A percentile compares a stretch with the other conserved stretches of the same genome.
These are phyloP conservation scores for Meandrusa payeni DNA, from an alignment of 2,888 invertebrate genomes.

Conservation along the genomic window DNA sequence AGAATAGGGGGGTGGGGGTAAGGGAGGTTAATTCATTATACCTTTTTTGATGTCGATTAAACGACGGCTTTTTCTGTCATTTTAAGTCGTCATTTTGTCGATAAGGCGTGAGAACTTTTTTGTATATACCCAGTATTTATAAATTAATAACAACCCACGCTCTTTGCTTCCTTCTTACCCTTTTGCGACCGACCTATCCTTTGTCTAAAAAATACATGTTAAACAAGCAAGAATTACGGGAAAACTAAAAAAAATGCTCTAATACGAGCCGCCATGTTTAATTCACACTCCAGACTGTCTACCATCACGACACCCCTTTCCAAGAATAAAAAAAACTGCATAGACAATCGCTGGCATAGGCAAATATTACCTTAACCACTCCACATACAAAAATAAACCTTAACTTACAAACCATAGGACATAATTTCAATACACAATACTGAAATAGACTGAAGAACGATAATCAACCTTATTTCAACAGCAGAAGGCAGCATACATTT, in stretches of 20 bases:
- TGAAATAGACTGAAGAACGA: neutral
- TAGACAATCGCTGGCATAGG: conserved; percentile 33
- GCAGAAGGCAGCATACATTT: conserved; percentile 13
- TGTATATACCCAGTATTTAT: no score
- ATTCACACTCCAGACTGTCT: conserved; percentile 55
- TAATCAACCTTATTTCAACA: conserved; percentile 14
- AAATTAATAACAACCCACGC: no score
- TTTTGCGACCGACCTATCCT: no score
- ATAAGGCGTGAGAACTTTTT: no score
- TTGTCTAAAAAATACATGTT: no score
- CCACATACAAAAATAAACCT: conserved; percentile 22
- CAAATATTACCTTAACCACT: conserved; percentile 28
- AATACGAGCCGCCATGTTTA: conserved; percentile 36
- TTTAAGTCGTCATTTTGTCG: no score
- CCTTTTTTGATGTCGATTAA: no score
- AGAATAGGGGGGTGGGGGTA: no score
- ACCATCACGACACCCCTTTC: conserved; percentile 41
- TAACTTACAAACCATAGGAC: neutral
- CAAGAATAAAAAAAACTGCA: conserved; percentile 34
- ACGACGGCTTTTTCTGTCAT: no score
- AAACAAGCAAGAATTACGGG: no score
- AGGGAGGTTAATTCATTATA: no score
- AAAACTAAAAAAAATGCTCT: conserved; percentile 19
- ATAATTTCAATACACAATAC: conserved; percentile 15
- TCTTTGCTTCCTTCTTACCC: no score